Evolutionary conservation across 1,140 invertebrate genomes (phyloP).

Genomic region (Drosophila tristis): DNA sequence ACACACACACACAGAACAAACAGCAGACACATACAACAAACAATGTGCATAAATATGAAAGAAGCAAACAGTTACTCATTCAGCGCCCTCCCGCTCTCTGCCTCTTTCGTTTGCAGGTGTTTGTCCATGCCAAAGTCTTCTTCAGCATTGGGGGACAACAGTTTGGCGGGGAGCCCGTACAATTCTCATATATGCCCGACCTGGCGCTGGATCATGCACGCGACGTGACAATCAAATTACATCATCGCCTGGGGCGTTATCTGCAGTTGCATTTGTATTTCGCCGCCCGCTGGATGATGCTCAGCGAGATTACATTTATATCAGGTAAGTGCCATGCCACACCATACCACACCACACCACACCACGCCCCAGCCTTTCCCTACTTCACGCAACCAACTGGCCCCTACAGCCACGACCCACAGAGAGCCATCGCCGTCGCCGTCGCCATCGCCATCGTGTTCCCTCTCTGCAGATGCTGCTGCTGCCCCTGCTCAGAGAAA

Average conservation of each 20-base stretch:
- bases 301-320: conserved; percentile 93
- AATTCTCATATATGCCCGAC: conserved; percentile 91
- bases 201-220: conserved; percentile 91
- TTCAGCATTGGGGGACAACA: conserved; percentile 91
- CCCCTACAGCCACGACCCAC: too few species aligned
- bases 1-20: conserved; percentile 2
- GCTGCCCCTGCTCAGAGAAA: conserved; percentile 22
- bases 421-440: conserved; percentile 14
- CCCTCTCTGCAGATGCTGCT: too few species aligned
- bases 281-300: conserved; percentile 93
- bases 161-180: conserved; percentile 86
- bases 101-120: conserved; percentile 86
- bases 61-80: conserved; percentile 44
- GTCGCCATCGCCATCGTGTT: conserved; percentile 17
- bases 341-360: too few species aligned
- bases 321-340: conserved; percentile 86
- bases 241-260: conserved; percentile 90
- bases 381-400: too few species aligned
- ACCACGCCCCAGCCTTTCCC: too few species aligned
- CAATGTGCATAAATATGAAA: background rate
- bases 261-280: conserved; percentile 93
- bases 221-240: conserved; percentile 92
- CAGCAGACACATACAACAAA: background rate
- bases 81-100: background rate
- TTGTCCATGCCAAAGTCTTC: conserved; percentile 88